Evolutionary conservation across 2,888 invertebrate species (phyloP), one percentile per base, ranked within the genome.

Genomic region (Mimumesa dahlbomi): DNA sequence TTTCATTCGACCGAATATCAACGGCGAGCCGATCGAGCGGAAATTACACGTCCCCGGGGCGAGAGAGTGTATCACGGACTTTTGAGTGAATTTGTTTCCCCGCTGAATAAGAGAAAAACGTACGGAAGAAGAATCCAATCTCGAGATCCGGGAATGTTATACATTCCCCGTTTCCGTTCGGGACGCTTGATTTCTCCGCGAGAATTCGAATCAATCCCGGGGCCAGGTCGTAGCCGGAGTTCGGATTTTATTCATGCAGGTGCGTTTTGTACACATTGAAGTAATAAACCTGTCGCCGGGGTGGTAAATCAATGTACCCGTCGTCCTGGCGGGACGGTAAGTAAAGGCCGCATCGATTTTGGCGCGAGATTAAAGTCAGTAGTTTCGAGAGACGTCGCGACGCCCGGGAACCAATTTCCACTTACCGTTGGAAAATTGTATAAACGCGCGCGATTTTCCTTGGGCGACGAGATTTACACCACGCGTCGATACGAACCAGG

Each of bases 201-300:
- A 72, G 73, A 70, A 72, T 67, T 61, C 75, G 79, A 75, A 77
- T 75, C 79, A 78, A 77, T 72, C 78, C 59, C 75, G 38, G 36
- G 11, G 56, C n/a, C n/a, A n/a, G 68, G 62, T 63, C 67, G 68
- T 61, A 58, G 68, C 11, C 19, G 21, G n/a, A 66, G 62, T 65
- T 56, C 71, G 67, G 68, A 79, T 79, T 79, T 79, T 79, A 79
- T 79, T 79, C 79, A 77, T 72, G 79, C 77, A 72, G 79, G 72
- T 75, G 67, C 79, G 63, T 79, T n/a, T 70, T 74, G 74, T 74
- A 77, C 76, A 77, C 74, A 72, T 58, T 52, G 58, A 63, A 79
- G 74, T 79, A 79, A 79, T 79, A 79, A 79, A 79, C 74, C 79
- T 79, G 79, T 79, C 79, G 79, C 67, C 77, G 56, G 67, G 52